These are phyloP conservation scores for Bombus breviceps DNA, from an alignment of 1,140 invertebrate genomes.

Conservation along the genomic window DNA sequence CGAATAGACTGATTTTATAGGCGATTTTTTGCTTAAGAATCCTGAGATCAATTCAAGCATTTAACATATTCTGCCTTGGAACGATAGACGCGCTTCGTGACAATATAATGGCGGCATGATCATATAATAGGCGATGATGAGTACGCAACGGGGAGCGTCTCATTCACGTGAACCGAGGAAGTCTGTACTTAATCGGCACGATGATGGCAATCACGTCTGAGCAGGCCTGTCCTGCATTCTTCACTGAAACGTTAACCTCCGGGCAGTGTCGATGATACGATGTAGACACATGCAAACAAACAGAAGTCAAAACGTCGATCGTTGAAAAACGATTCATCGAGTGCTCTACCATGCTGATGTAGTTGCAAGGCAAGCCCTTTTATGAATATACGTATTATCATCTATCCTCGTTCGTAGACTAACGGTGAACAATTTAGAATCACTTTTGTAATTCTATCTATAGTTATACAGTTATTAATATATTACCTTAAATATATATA, in stretches of 20 bases:
- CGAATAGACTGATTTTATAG: neutral
- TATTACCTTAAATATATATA: too few relatives aligned
- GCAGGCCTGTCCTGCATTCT: constrained; percentile 17
- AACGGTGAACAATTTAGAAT: too few relatives aligned
- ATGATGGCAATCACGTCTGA: constrained; percentile 39
- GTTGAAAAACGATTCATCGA: constrained; percentile 55
- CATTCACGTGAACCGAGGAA: constrained; percentile 49
- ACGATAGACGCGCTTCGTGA: constrained; percentile 29
- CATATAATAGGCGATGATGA: constrained; percentile 42
- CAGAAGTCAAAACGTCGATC: constrained; percentile 51
- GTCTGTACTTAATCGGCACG: constrained; percentile 45
- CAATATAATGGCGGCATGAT: constrained; percentile 37
- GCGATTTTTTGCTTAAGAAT: neutral
- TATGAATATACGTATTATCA: too few relatives aligned
- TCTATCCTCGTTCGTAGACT: too few relatives aligned
- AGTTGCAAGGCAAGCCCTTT: too few relatives aligned
- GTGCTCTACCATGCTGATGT: too few relatives aligned
- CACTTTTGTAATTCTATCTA: too few relatives aligned
- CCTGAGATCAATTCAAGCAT: neutral
- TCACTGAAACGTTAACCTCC: constrained; percentile 34
- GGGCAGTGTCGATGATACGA: constrained; percentile 11
- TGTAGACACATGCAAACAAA: constrained; percentile 24
- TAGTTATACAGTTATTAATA: too few relatives aligned
- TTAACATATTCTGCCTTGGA: constrained; percentile 5
- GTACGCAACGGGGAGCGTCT: constrained; percentile 29